Evolutionary conservation across 2,113 vertebrate species (phyloP), one percentile per base, ranked within the genome.

Genomic region (Ptilonorhynchus violaceus): DNA sequence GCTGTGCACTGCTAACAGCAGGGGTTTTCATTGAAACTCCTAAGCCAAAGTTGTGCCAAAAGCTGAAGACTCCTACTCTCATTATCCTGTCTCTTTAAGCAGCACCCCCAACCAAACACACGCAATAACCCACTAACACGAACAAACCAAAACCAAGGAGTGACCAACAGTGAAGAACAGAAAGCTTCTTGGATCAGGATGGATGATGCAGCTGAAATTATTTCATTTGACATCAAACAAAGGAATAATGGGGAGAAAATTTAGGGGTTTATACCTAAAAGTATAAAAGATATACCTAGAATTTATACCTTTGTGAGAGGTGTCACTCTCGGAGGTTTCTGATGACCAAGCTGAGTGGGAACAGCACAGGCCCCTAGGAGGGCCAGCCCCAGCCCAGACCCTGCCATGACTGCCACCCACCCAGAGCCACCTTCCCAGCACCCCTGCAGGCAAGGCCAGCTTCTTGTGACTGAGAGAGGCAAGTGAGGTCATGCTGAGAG

Each of bases 301-400:
- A 67, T 59, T 89, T 73, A 53, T 11, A 33, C 50, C 39, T 82
- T 46, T 6, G 3, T 52, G 63, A 42, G 77, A 84, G 28, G 47
- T 12, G 5, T 28, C 0, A 0, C 52, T 44, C 85, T 68, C 60
- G 13, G 39, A 62, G 5, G 31, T 46, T 46, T 78, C 55, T 49
- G 11, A 22, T 10, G 8, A 28, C 42, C 1, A 0, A 28, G 52
- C 11, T 15, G 47, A 52, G 24, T 4, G 3, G 3, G 16, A 70
- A 24, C 21, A 24, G 22, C 2, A 1, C 30, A n/a, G 46, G 56
- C 21, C 18, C 9, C 64, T 1, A 2, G 31, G 21, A 68, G 11
- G 22, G 16, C 7, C 41, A 82, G 59, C 21, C 28, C 28, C 47
- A 49, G 37, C 31, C 11, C 9, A 6, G 33, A 11, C 30, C 21